Evolutionary conservation across 2,797 vertebrate genomes (phyloP).

Genomic region (Lemur catta): DNA sequence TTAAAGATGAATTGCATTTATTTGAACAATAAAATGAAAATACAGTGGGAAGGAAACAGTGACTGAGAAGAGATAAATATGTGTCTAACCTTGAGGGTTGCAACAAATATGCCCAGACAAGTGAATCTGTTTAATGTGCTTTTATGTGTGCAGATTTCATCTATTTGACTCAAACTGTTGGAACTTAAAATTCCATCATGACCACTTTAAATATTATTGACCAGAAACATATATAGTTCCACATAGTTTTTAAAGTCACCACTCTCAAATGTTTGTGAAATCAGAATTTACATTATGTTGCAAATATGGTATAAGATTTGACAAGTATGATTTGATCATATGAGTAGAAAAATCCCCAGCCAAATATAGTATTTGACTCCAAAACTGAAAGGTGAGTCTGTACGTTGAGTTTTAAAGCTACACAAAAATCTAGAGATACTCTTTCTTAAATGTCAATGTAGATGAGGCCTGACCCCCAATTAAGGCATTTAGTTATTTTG

Average conservation of each 20-base stretch:
- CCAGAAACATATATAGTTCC: no score
- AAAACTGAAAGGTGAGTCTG: no score
- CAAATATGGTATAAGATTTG: constrained; percentile 7
- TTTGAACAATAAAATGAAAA: not conserved
- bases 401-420: not conserved
- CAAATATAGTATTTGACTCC: no score
- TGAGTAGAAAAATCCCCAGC: not conserved
- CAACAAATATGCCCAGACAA: not conserved
- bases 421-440: not conserved
- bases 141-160: no score
- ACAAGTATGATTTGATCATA: not conserved
- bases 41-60: not conserved
- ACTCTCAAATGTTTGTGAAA: no score
- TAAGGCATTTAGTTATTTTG: not conserved
- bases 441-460: not conserved
- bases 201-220: no score
- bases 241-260: no score
- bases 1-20: not conserved
- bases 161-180: no score
- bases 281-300: no score
- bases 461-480: not conserved
- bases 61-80: not conserved
- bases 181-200: no score
- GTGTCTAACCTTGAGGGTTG: not conserved
- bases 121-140: not conserved